A percentile compares a stretch with the other conserved stretches of the same genome.
phyloP scores from a whole-genome alignment of 2,888 invertebrate species.

The Notodonta dromedarius region DNA sequence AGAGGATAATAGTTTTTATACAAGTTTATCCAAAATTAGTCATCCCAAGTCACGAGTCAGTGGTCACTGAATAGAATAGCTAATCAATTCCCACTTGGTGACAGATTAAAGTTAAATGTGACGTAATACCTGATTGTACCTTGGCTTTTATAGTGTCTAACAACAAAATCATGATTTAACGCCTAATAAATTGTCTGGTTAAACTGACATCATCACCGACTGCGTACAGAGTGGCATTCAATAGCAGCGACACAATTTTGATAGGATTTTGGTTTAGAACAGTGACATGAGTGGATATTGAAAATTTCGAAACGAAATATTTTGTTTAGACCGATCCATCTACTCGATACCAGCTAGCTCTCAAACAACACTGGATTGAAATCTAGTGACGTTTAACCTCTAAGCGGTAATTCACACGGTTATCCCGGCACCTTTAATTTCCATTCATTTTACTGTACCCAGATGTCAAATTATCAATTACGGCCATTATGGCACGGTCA shows the following conservation, averaged over 20 bases:
- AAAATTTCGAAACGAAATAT: no score
- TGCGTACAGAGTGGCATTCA: neutral
- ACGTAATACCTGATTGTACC: conserved; percentile 1
- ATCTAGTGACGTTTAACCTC: no score
- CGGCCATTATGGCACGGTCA: no score
- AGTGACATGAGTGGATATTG: no score
- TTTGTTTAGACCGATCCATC: no score
- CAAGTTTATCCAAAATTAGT: conserved; percentile 3
- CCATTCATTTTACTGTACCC: no score
- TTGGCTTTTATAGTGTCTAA: neutral
- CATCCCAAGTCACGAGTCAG: neutral
- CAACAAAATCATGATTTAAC: conserved; percentile 7
- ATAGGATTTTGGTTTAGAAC: no score
- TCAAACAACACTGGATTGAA: no score
- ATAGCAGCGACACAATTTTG: neutral
- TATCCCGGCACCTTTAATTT: no score
- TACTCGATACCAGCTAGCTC: no score
- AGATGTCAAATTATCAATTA: no score
- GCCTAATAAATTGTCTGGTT: neutral
- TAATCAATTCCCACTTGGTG: conserved; percentile 3
- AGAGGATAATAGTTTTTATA: conserved; percentile 1
- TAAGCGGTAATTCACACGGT: no score
- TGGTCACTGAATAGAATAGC: neutral
- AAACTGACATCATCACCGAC: conserved; percentile 2
- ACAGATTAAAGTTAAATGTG: conserved; percentile 7